A percentile compares a stretch with the other conserved stretches of the same genome.
phyloP scores from a whole-genome alignment of 2,797 vertebrate species.

The Lemur catta region DNA sequence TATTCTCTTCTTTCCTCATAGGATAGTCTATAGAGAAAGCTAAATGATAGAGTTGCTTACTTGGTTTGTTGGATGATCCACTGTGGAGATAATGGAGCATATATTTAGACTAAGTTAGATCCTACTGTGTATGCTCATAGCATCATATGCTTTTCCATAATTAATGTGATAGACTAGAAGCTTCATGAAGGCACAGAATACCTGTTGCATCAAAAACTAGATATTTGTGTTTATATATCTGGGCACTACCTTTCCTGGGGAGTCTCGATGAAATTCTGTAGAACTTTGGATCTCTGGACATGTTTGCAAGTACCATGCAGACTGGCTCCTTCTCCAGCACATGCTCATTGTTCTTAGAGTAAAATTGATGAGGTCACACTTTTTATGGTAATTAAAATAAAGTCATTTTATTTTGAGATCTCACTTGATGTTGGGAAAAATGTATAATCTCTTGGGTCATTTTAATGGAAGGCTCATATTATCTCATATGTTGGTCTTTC shows the following conservation, averaged over 20 bases:
- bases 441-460: not conserved
- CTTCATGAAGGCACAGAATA: not conserved
- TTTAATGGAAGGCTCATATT: conserved; percentile 26
- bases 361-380: not conserved
- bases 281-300: not conserved
- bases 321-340: not conserved
- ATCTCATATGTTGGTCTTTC: conserved; percentile 25
- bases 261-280: not conserved
- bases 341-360: not conserved
- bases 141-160: not conserved
- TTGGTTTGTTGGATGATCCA: not conserved
- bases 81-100: not conserved
- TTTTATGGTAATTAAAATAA: not conserved
- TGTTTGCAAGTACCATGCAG: not conserved
- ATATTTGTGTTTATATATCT: not conserved
- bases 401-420: not conserved
- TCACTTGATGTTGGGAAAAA: not conserved
- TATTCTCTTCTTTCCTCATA: not conserved
- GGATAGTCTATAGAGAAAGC: not conserved
- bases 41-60: not conserved
- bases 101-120: not conserved
- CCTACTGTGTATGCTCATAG: not conserved
- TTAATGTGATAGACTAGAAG: not conserved
- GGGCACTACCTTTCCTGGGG: not conserved
- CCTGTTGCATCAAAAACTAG: not conserved